Percentiles rank a stretch among this genome's conserved stretches.
These are phyloP conservation scores for Stomorhina lunata DNA, from an alignment of 2,888 invertebrate genomes.

Conservation along the genomic window DNA sequence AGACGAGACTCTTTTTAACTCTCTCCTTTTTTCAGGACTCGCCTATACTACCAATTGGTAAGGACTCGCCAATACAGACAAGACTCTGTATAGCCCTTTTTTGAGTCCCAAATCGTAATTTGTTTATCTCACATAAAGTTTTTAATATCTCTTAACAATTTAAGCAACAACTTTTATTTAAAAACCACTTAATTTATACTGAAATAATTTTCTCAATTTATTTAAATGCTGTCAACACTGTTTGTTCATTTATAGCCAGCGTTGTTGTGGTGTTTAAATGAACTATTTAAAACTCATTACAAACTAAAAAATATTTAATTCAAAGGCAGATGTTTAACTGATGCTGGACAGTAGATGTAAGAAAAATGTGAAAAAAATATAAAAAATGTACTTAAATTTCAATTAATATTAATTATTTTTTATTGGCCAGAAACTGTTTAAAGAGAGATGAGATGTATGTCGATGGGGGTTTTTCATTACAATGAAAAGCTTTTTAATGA, in stretches of 20 bases:
- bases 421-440: slow-evolving; percentile 15
- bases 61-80: too few species aligned
- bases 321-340: too few species aligned
- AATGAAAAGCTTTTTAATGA: slow-evolving; percentile 24
- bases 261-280: slow-evolving; percentile 37
- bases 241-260: background rate
- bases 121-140: too few species aligned
- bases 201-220: background rate
- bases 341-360: background rate
- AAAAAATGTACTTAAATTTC: slow-evolving; percentile 60
- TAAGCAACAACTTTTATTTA: too few species aligned
- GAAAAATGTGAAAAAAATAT: slow-evolving; percentile 14
- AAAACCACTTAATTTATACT: too few species aligned
- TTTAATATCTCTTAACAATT: too few species aligned
- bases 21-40: too few species aligned
- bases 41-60: too few species aligned
- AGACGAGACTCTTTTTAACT: too few species aligned
- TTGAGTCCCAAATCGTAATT: too few species aligned
- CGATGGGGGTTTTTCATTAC: slow-evolving; percentile 18
- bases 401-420: slow-evolving; percentile 64
- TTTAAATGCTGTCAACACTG: slow-evolving; percentile 8
- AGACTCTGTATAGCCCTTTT: too few species aligned
- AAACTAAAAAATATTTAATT: slow-evolving; percentile 11
- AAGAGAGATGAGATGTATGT: slow-evolving; percentile 10
- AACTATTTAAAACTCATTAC: slow-evolving; percentile 28